phyloP scores from a whole-genome alignment of 2,888 invertebrate species.

The Himalopsyche tibetana region DNA sequence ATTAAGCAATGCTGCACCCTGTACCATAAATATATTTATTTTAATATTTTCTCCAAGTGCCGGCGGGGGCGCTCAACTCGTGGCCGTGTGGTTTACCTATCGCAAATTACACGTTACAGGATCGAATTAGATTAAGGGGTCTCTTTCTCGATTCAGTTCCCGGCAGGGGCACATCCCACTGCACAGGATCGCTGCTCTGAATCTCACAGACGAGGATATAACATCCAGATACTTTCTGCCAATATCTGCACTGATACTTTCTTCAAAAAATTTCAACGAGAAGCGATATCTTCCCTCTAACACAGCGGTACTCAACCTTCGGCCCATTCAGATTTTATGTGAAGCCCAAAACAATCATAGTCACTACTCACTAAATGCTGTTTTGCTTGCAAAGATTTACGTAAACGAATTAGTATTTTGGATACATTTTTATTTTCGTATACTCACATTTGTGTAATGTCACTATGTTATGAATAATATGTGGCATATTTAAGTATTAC shows the following conservation, averaged over 20 bases:
- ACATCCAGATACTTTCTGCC: background rate
- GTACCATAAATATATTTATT: constrained; percentile 59
- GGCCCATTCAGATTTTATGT: too few relatives aligned
- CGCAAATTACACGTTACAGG: constrained; percentile 65
- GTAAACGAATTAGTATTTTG: too few relatives aligned
- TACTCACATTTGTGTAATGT: too few relatives aligned
- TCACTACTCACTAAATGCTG: too few relatives aligned
- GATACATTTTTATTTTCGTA: too few relatives aligned
- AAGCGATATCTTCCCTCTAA: too few relatives aligned
- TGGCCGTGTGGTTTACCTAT: constrained; percentile 61
- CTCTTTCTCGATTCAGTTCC: constrained; percentile 18
- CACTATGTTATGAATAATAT: too few relatives aligned
- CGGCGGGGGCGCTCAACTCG: constrained; percentile 49
- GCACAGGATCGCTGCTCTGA: background rate
- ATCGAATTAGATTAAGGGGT: constrained; percentile 64
- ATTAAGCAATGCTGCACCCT: constrained; percentile 14
- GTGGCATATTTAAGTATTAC: too few relatives aligned
- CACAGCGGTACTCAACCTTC: too few relatives aligned
- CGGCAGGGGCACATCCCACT: constrained; percentile 3
- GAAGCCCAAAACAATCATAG: too few relatives aligned
- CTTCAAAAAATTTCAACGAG: too few relatives aligned
- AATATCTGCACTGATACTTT: background rate
- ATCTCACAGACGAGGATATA: constrained; percentile 17
- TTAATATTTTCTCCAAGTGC: constrained; percentile 57
- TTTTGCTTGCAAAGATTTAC: too few relatives aligned